Conservation (phyloP, 2,113 vertebrate species). For the Eleginops maclovinus region DNA sequence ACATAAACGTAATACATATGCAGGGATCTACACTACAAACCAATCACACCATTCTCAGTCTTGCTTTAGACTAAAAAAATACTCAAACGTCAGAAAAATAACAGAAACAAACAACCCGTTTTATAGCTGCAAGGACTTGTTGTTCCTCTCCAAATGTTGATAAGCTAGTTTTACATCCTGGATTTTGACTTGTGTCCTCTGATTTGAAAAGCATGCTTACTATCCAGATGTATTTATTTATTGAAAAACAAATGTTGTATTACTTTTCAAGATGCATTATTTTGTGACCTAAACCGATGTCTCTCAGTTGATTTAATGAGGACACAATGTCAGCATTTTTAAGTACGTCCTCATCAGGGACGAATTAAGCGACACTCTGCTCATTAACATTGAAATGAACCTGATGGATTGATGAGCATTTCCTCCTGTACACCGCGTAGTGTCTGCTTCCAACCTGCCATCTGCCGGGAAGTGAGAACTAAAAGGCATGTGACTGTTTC, state of each 20-base stretch:
- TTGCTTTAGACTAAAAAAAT: too few relatives aligned
- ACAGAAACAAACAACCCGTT: neutral
- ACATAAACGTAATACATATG: too few relatives aligned
- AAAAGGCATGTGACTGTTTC: constrained; percentile 39
- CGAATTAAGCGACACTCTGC: constrained; percentile 60
- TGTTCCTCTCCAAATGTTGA: neutral
- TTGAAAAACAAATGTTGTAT: neutral
- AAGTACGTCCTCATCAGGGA: constrained; percentile 65
- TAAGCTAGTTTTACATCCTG: neutral
- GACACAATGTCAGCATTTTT: constrained; percentile 47
- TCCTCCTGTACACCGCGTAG: constrained; percentile 28
- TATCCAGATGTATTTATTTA: constrained; percentile 2
- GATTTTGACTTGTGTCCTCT: neutral
- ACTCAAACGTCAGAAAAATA: neutral
- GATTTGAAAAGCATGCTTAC: neutral
- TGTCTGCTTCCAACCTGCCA: constrained; percentile 63
- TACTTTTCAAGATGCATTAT: neutral
- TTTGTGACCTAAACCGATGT: neutral
- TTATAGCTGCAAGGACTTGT: neutral
- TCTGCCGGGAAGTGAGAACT: constrained; percentile 56
- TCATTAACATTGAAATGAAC: constrained; percentile 67
- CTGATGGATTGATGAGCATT: constrained; percentile 65
- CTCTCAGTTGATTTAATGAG: constrained; percentile 23
- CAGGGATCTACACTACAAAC: neutral
- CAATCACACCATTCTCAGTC: too few relatives aligned